These are phyloP conservation scores for Netelia fuscicornis DNA, from an alignment of 2,888 invertebrate genomes.

Conservation along the genomic window DNA sequence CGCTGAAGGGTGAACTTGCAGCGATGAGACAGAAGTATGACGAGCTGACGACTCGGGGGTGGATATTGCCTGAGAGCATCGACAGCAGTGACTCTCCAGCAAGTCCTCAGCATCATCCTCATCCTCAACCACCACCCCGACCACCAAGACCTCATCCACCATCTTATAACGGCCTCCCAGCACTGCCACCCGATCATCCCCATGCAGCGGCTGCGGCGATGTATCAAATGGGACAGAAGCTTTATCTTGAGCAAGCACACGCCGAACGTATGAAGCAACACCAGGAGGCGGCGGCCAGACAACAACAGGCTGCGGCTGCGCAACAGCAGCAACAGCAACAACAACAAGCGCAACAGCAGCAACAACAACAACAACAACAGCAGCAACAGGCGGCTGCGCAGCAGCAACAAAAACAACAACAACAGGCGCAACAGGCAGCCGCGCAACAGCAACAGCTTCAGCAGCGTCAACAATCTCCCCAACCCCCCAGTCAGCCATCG, in stretches of 20 bases:
- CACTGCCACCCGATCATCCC: slow-evolving; percentile 88
- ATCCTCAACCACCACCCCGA: slow-evolving; percentile 84
- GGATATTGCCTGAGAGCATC: slow-evolving; percentile 87
- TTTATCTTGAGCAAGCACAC: slow-evolving; percentile 87
- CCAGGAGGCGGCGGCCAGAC: slow-evolving; percentile 85
- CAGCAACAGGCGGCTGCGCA: slow-evolving; percentile 87
- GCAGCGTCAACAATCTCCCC: slow-evolving; percentile 82
- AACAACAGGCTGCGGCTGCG: slow-evolving; percentile 86
- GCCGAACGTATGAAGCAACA: slow-evolving; percentile 86
- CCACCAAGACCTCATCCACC: slow-evolving; percentile 85
- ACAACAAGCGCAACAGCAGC: slow-evolving; percentile 84
- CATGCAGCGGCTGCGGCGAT: slow-evolving; percentile 84
- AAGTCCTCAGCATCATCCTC: slow-evolving; percentile 85
- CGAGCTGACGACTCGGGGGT: slow-evolving; percentile 94
- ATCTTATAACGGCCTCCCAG: slow-evolving; percentile 85
- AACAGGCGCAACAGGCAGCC: slow-evolving; percentile 66
- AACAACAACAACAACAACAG: slow-evolving; percentile 86
- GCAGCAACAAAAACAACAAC: slow-evolving; percentile 85
- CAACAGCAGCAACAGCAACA: slow-evolving; percentile 85
- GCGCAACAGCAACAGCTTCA: slow-evolving; percentile 85
- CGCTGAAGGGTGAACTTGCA: slow-evolving; percentile 95
- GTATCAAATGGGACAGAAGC: slow-evolving; percentile 85
- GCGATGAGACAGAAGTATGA: slow-evolving; percentile 97
- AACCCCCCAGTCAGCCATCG: slow-evolving; percentile 83
- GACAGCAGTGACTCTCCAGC: slow-evolving; percentile 85